Conservation (phyloP, 1,140 invertebrate species). For the Drosophila saltans region DNA sequence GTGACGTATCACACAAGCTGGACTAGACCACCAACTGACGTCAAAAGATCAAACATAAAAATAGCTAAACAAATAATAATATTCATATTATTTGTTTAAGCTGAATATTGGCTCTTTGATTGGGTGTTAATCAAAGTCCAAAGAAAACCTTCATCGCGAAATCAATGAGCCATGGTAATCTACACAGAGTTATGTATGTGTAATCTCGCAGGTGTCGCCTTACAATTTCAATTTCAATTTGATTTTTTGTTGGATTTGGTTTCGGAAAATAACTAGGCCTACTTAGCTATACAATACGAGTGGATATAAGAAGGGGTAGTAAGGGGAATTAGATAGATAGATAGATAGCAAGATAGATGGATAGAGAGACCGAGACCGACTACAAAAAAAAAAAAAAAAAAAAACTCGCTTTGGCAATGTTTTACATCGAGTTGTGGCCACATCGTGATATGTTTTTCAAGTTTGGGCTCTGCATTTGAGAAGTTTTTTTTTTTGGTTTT, state of each 20-base stretch:
- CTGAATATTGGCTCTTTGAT: neutral
- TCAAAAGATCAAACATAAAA: slow-evolving; percentile 24
- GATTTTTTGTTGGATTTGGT: slow-evolving; percentile 2
- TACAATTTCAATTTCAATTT: slow-evolving; percentile 15
- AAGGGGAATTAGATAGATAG: neutral
- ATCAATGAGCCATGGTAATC: neutral
- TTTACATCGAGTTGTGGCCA: slow-evolving; percentile 12
- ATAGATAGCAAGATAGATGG: neutral
- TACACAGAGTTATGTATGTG: neutral
- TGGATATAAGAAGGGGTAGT: neutral
- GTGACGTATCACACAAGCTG: slow-evolving; percentile 50
- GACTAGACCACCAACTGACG: slow-evolving; percentile 28
- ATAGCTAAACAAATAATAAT: neutral
- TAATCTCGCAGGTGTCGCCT: slow-evolving; percentile 8
- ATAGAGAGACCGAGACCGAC: neutral
- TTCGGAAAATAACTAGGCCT: slow-evolving; percentile 20
- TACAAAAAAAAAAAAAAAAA: slow-evolving; percentile 1
- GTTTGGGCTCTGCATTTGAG: slow-evolving; percentile 51
- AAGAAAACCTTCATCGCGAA: slow-evolving; percentile 4
- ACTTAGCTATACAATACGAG: slow-evolving; percentile 4
- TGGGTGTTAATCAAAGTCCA: slow-evolving; percentile 14
- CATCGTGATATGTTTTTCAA: slow-evolving; percentile 53
- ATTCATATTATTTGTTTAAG: neutral
- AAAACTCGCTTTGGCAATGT: slow-evolving; percentile 38
- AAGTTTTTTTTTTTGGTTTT: slow-evolving; percentile 29